Evolutionary conservation across 37 sponge, comb jelly and placozoan genomes (phyloP).

Genomic region (Oopsacas minuta): DNA sequence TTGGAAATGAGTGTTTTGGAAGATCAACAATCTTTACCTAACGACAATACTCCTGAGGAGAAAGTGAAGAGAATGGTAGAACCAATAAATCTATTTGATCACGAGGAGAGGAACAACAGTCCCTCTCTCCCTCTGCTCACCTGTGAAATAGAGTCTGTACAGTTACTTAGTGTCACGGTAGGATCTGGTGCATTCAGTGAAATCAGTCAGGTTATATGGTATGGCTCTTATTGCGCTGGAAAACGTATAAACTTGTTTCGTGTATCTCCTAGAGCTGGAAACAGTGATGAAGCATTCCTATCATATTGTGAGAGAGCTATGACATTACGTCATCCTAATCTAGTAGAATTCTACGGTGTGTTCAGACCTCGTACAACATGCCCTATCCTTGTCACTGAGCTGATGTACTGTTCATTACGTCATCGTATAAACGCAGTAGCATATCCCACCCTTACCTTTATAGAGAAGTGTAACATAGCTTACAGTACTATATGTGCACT

Average conservation of each 20-base stretch:
- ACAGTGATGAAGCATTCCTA: background rate
- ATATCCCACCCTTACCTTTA: background rate
- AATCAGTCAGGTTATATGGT: constrained; percentile 8
- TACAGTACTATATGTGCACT: background rate
- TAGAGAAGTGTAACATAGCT: constrained; percentile 8
- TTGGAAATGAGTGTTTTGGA: background rate
- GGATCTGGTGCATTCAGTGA: background rate
- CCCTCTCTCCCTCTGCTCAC: background rate
- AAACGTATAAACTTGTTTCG: background rate
- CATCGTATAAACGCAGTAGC: constrained; percentile 13
- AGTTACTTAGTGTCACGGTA: constrained; percentile 1
- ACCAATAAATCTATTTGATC: background rate
- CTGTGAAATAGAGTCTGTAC: constrained; percentile 5
- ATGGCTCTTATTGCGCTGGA: background rate
- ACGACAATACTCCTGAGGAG: constrained; percentile 13
- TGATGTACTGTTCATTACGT: constrained; percentile 1
- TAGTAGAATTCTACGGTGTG: constrained; percentile 14
- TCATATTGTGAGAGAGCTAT: background rate
- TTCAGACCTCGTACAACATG: background rate
- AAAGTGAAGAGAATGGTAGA: background rate
- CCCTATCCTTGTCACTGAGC: background rate
- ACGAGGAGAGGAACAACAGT: background rate
- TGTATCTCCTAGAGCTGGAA: background rate
- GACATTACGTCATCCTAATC: background rate
- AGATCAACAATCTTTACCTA: background rate